Evolutionary conservation across 2,113 vertebrate species (phyloP).

Genomic region (Ailurus styani): DNA sequence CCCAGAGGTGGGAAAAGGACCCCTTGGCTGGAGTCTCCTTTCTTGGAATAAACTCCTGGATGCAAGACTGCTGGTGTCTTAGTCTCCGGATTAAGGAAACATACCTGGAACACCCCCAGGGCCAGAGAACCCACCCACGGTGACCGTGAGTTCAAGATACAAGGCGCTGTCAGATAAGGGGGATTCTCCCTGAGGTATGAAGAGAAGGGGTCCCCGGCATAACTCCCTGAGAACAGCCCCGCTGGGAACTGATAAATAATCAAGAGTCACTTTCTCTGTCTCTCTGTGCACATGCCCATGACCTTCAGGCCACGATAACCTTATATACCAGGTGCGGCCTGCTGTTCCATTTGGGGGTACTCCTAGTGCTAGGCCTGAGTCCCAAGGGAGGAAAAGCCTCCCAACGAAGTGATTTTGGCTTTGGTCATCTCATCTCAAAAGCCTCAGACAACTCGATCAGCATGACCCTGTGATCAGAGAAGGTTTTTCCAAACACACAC

Average conservation of each 20-base stretch:
- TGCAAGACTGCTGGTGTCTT: not conserved
- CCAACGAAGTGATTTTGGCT: not conserved
- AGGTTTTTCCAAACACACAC: not conserved
- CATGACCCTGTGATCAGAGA: not conserved
- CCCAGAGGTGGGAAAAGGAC: not conserved
- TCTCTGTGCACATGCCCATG: not conserved
- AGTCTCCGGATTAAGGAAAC: not conserved
- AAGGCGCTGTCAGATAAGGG: not conserved
- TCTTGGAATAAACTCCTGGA: not conserved
- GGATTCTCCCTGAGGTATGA: not conserved
- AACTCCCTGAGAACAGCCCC: not conserved
- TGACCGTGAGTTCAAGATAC: not conserved
- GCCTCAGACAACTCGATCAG: slow-evolving; percentile 16
- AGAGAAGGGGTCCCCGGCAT: not conserved
- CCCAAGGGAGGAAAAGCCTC: not conserved
- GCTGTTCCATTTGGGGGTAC: not conserved
- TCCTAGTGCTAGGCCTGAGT: not conserved
- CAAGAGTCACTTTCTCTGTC: not conserved
- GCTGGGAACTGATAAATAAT: not conserved
- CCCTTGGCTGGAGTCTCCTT: not conserved
- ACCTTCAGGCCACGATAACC: not conserved
- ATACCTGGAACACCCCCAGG: not conserved
- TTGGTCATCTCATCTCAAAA: not conserved
- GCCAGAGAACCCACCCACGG: not conserved
- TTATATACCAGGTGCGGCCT: not conserved